phyloP scores from a whole-genome alignment of 2,113 vertebrate genomes.

The Pardalotus punctatus region DNA sequence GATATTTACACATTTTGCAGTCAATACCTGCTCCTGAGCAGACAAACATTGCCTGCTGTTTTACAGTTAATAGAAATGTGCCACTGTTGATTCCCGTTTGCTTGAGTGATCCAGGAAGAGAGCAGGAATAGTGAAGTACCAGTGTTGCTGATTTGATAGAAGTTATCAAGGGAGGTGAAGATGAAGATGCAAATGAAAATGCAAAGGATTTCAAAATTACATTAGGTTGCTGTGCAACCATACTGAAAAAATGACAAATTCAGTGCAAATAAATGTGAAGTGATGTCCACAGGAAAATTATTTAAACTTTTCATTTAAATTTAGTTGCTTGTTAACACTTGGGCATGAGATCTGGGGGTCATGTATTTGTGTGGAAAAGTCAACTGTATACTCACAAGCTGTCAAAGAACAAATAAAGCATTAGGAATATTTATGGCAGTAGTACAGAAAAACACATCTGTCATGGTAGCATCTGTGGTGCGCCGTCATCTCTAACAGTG shows the following conservation, averaged over 20 bases:
- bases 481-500: not conserved
- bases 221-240: constrained; percentile 39
- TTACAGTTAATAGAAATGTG: constrained; percentile 11
- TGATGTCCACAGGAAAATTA: constrained; percentile 29
- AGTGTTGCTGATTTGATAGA: not conserved
- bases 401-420: constrained; percentile 22
- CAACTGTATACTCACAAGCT: not conserved
- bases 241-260: constrained; percentile 9
- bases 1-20: constrained; percentile 15
- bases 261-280: not conserved
- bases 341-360: not conserved
- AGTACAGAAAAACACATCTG: not conserved
- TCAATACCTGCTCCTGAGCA: not conserved
- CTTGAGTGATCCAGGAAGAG: not conserved
- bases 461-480: not conserved
- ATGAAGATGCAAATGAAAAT: constrained; percentile 29
- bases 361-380: not conserved
- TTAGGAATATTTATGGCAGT: not conserved
- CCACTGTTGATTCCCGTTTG: not conserved
- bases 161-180: not conserved
- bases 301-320: not conserved
- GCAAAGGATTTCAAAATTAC: not conserved
- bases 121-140: not conserved
- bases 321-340: not conserved
- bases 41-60: not conserved